A percentile compares a stretch with the other conserved stretches of the same genome.
Conservation (phyloP, 2,113 vertebrate species). For the Sturnira hondurensis region DNA sequence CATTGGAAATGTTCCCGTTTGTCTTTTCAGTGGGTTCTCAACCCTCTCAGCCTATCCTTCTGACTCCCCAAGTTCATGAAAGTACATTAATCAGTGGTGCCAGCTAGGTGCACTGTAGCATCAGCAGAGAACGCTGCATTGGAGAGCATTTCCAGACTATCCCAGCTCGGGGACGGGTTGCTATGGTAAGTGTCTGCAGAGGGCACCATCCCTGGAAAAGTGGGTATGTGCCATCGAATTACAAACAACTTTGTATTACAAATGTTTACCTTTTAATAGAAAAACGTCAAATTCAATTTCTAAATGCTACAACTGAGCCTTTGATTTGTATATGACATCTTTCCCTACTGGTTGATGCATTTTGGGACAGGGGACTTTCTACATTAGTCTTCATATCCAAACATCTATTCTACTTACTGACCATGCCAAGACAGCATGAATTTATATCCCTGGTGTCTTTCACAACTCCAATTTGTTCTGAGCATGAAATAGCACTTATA, state of each 20-base stretch:
- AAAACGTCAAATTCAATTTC: conserved; percentile 29
- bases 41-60: neutral
- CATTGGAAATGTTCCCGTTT: neutral
- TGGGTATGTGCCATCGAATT: neutral
- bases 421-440: neutral
- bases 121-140: neutral
- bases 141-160: neutral
- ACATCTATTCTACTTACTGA: neutral
- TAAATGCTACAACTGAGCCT: neutral
- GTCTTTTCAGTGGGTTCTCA: neutral
- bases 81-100: neutral
- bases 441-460: conserved; percentile 10
- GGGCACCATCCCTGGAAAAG: neutral
- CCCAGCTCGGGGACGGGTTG: neutral
- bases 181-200: neutral
- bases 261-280: conserved; percentile 19
- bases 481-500: conserved; percentile 1
- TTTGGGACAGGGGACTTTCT: neutral
- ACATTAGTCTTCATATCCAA: neutral
- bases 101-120: neutral
- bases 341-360: neutral
- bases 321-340: neutral
- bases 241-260: neutral
- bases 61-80: neutral
- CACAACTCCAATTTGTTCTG: conserved; percentile 37